A percentile compares a stretch with the other conserved stretches of the same genome.
Evolutionary conservation across 2,113 vertebrate species (phyloP).

Genomic region (Paratilapia polleni): DNA sequence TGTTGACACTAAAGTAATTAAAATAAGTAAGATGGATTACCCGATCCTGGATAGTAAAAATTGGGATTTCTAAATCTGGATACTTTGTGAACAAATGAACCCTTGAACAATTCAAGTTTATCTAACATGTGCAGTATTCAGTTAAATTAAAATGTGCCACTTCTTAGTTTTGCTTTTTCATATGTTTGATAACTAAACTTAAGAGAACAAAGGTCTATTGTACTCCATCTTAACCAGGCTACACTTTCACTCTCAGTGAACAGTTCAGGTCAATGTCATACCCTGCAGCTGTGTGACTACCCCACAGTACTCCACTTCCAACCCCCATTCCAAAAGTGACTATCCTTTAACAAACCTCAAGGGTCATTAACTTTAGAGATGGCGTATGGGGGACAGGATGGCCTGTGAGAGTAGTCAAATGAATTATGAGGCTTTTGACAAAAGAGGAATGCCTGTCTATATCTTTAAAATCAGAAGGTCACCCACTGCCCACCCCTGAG

Average conservation of each 20-base stretch:
- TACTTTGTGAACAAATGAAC: not conserved
- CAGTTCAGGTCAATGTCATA: slow-evolving; percentile 62
- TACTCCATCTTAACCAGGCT: slow-evolving; percentile 59
- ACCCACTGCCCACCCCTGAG: slow-evolving; percentile 63
- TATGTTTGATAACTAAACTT: slow-evolving; percentile 30
- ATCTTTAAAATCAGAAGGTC: slow-evolving; percentile 83
- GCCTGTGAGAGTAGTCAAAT: slow-evolving; percentile 55
- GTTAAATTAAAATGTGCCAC: not conserved
- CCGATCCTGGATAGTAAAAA: not conserved
- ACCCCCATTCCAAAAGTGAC: slow-evolving; percentile 47
- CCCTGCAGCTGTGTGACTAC: slow-evolving; percentile 66
- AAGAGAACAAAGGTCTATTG: slow-evolving; percentile 42
- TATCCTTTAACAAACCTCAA: slow-evolving; percentile 68
- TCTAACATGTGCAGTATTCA: not conserved
- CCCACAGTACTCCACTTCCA: slow-evolving; percentile 30
- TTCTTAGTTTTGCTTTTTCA: slow-evolving; percentile 12
- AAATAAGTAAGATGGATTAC: not conserved
- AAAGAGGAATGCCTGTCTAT: slow-evolving; percentile 75
- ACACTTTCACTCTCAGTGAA: slow-evolving; percentile 52
- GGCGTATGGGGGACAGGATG: slow-evolving; percentile 42
- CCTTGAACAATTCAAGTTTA: not conserved
- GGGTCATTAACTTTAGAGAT: slow-evolving; percentile 62
- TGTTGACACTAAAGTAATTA: not conserved
- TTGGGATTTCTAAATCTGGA: not conserved
- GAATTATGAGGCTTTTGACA: slow-evolving; percentile 65